Evolutionary conservation across 2,888 invertebrate genomes (phyloP).

Genomic region (Steromphala cineraria): DNA sequence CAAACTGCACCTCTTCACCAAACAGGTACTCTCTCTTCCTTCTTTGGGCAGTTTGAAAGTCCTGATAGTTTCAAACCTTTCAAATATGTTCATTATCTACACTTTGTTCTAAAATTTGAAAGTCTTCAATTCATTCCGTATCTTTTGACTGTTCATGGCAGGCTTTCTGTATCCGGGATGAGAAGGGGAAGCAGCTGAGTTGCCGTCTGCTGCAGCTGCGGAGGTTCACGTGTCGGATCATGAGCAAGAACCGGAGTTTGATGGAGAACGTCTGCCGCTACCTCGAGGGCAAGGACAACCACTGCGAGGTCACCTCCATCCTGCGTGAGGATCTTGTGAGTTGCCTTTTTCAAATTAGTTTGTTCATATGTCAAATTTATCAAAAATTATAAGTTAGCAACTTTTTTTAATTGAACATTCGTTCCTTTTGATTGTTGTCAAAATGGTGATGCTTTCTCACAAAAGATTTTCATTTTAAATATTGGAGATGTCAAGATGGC

Average conservation of each 20-base stretch:
- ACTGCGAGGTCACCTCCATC: conserved; percentile 5
- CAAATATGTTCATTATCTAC: not conserved
- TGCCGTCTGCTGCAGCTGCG: conserved; percentile 69
- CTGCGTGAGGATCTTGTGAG: conserved; percentile 25
- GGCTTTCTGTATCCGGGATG: conserved; percentile 26
- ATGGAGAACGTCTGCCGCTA: conserved; percentile 75
- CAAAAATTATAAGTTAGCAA: no score
- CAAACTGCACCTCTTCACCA: conserved; percentile 79
- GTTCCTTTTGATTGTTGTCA: no score
- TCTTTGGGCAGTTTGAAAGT: no score
- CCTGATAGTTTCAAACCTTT: not conserved
- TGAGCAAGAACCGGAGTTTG: conserved; percentile 78
- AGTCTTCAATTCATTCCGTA: not conserved
- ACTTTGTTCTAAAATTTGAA: not conserved
- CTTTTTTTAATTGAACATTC: no score
- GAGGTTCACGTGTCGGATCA: conserved; percentile 79
- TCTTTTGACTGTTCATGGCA: conserved; percentile 2
- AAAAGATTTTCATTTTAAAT: no score
- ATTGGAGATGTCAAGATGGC: no score
- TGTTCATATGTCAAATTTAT: not conserved
- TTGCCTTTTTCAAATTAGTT: not conserved
- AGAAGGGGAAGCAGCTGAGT: conserved; percentile 32
- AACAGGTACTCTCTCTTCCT: conserved; percentile 77
- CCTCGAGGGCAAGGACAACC: conserved; percentile 74
- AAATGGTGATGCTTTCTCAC: no score